Conservation (phyloP, 2,113 vertebrate genomes). For the Sinocyclocheilus grahami region DNA sequence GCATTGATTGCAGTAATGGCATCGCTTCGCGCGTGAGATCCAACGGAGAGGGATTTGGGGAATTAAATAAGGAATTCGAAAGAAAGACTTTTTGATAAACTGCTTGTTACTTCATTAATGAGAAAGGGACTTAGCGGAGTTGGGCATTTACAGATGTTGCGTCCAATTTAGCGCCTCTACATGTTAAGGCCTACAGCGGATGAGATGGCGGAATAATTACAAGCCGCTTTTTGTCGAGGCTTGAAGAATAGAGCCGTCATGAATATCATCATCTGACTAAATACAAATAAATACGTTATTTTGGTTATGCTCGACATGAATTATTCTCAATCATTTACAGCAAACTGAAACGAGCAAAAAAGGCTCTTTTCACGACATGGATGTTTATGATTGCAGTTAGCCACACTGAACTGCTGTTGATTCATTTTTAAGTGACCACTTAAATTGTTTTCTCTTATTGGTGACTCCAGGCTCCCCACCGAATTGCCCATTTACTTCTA, state of each 20-base stretch:
- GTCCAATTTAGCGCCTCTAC: slow-evolving; percentile 77
- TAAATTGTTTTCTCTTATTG: slow-evolving; percentile 6
- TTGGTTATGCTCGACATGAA: background rate
- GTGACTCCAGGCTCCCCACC: background rate
- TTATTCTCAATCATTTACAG: background rate
- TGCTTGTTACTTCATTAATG: slow-evolving; percentile 85
- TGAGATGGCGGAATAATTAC: slow-evolving; percentile 77
- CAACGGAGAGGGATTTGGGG: slow-evolving; percentile 63
- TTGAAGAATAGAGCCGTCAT: slow-evolving; percentile 67
- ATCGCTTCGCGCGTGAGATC: slow-evolving; percentile 67
- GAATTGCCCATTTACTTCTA: slow-evolving; percentile 5
- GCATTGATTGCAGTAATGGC: slow-evolving; percentile 84
- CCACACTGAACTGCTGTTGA: background rate
- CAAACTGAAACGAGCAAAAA: background rate
- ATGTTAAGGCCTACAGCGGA: slow-evolving; percentile 68
- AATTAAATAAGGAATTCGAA: slow-evolving; percentile 65
- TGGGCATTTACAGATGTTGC: slow-evolving; percentile 77
- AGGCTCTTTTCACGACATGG: background rate
- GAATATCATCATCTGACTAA: slow-evolving; percentile 17
- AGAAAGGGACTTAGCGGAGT: slow-evolving; percentile 76
- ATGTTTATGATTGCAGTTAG: background rate
- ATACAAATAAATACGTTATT: background rate
- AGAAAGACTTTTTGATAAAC: slow-evolving; percentile 80
- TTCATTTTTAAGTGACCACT: slow-evolving; percentile 20
- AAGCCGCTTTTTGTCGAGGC: slow-evolving; percentile 72